These are phyloP conservation scores for Lasioglossum malachurum DNA, from an alignment of 2,888 invertebrate species.

Conservation along the genomic window DNA sequence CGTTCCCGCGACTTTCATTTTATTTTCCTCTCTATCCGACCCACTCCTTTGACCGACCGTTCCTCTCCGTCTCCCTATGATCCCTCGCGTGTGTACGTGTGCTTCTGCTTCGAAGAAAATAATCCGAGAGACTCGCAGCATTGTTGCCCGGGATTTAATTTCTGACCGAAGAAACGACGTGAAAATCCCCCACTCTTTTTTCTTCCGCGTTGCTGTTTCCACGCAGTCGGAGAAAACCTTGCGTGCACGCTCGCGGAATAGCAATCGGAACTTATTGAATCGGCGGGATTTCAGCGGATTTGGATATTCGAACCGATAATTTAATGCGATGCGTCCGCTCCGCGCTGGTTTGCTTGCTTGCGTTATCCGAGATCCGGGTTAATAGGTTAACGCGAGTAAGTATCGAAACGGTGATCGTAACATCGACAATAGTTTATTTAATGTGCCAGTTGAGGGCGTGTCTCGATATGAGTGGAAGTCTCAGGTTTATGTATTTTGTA, in stretches of 20 bases:
- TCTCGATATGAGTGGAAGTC: too few relatives aligned
- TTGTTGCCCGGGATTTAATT: slow-evolving; percentile 56
- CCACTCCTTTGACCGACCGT: slow-evolving; percentile 22
- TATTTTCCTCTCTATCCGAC: slow-evolving; percentile 15
- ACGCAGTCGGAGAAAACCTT: neutral
- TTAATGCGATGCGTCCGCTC: neutral
- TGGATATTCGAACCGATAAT: neutral
- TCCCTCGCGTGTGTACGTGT: slow-evolving; percentile 1
- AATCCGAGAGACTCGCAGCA: slow-evolving; percentile 52
- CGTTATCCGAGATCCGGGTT: too few relatives aligned
- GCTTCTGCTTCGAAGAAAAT: slow-evolving; percentile 54
- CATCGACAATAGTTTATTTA: too few relatives aligned
- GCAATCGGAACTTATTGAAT: neutral
- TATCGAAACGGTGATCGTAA: too few relatives aligned
- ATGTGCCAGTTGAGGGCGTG: too few relatives aligned
- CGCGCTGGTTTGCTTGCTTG: too few relatives aligned
- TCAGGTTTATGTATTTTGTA: too few relatives aligned
- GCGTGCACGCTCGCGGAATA: neutral
- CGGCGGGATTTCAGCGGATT: neutral
- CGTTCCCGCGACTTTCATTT: slow-evolving; percentile 42
- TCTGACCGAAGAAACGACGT: slow-evolving; percentile 45
- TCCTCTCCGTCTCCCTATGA: neutral
- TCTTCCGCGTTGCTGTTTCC: too few relatives aligned
- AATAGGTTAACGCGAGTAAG: too few relatives aligned
- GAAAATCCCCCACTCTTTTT: slow-evolving; percentile 26